A percentile compares a stretch with the other conserved stretches of the same genome.
phyloP scores from a whole-genome alignment of 2,888 invertebrate genomes.

The Chymomyza caudatula region DNA sequence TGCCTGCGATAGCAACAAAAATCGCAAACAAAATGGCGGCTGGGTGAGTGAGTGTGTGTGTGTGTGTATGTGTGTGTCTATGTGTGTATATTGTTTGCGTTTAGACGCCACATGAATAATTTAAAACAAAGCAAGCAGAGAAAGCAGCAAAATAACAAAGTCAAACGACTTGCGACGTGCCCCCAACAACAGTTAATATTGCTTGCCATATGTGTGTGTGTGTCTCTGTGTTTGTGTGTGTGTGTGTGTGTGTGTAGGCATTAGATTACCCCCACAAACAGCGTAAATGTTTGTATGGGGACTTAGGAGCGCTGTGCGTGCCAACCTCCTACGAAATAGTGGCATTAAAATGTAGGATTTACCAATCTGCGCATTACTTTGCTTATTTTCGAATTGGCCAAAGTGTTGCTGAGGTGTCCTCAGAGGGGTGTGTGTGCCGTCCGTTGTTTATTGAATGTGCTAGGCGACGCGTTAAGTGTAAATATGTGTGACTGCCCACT shows the following conservation, averaged over 20 bases:
- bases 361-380: conserved; percentile 38
- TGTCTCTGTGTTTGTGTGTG: neutral
- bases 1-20: conserved; percentile 38
- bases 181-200: conserved; percentile 25
- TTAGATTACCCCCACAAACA: conserved; percentile 17
- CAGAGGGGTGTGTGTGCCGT: neutral
- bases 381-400: conserved; percentile 31
- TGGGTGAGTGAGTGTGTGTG: neutral
- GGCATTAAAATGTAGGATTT: conserved; percentile 39
- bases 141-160: neutral
- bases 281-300: too few relatives aligned
- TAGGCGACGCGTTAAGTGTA: neutral
- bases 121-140: conserved; percentile 40
- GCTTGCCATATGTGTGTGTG: conserved; percentile 11
- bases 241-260: conserved; percentile 6
- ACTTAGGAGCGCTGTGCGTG: neutral
- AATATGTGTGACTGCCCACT: neutral
- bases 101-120: conserved; percentile 56
- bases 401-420: conserved; percentile 10
- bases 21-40: neutral
- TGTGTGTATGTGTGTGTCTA: neutral
- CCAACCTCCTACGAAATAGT: conserved; percentile 5
- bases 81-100: conserved; percentile 48
- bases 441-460: neutral
- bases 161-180: conserved; percentile 45